Percentiles rank a stretch among this genome's conserved stretches.
These are phyloP conservation scores for Ranitomeya imitator DNA, from an alignment of 2,113 vertebrate genomes.

Conservation along the genomic window DNA sequence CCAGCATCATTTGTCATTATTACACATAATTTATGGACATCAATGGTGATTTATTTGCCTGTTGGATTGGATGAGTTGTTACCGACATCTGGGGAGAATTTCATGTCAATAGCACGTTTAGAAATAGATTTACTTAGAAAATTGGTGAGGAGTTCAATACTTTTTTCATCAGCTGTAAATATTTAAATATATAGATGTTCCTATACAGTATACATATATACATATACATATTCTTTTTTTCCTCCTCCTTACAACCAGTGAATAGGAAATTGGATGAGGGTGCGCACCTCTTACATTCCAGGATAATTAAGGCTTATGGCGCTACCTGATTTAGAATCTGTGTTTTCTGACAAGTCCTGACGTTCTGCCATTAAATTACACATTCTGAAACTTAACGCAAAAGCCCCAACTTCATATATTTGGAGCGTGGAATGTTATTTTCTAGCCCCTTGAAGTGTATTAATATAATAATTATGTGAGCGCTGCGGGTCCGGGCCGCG, in stretches of 20 bases:
- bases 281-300: background rate
- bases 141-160: too few species aligned
- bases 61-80: too few species aligned
- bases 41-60: too few species aligned
- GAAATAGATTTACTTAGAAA: too few species aligned
- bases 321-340: constrained; percentile 30
- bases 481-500: background rate
- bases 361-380: constrained; percentile 22
- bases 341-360: background rate
- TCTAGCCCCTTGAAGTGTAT: constrained; percentile 11
- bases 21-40: too few species aligned
- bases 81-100: too few species aligned
- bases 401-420: constrained; percentile 10
- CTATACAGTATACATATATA: too few species aligned
- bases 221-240: background rate
- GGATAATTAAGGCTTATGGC: constrained; percentile 37
- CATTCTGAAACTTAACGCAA: constrained; percentile 5
- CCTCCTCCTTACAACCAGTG: constrained; percentile 15
- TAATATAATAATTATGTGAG: constrained; percentile 22
- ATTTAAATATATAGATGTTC: too few species aligned
- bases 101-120: too few species aligned
- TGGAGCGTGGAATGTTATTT: background rate
- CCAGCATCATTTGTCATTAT: too few species aligned
- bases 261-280: constrained; percentile 28
- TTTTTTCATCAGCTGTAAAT: too few species aligned